A percentile compares a stretch with the other conserved stretches of the same genome.
These are phyloP conservation scores for Acridotheres tristis DNA, from an alignment of 2,797 vertebrate species.

Conservation along the genomic window DNA sequence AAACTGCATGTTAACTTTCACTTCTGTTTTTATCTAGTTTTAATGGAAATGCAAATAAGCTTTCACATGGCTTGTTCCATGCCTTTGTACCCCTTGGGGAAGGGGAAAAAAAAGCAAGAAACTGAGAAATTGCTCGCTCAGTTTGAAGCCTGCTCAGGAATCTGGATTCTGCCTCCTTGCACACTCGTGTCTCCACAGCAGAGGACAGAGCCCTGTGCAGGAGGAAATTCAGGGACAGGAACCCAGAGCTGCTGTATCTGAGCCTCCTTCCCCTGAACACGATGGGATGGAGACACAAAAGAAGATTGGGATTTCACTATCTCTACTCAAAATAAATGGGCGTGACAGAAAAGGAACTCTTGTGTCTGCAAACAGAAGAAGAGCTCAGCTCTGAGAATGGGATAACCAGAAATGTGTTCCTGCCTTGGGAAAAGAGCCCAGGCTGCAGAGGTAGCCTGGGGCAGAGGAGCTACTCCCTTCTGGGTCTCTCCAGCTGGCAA, in stretches of 20 bases:
- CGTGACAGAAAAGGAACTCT: not conserved
- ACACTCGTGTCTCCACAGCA: rapidly evolving
- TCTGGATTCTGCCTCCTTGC: not conserved
- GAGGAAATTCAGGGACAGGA: not conserved
- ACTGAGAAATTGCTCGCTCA: not conserved
- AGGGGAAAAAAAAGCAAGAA: not conserved
- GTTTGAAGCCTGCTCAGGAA: not conserved
- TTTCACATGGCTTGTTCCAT: not conserved
- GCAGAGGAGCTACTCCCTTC: not conserved
- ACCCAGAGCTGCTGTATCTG: not conserved
- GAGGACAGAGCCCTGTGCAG: not conserved
- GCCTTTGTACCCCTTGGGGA: not conserved
- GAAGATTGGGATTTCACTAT: not conserved
- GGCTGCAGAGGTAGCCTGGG: not conserved
- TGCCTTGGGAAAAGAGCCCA: not conserved
- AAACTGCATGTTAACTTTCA: not conserved
- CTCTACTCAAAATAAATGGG: slow-evolving; percentile 4
- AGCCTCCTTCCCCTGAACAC: not conserved
- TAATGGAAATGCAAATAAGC: not conserved
- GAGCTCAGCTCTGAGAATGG: not conserved
- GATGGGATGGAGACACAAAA: not conserved
- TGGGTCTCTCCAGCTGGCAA: not conserved
- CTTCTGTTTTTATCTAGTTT: not conserved
- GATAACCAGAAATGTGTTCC: not conserved
- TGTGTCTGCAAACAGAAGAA: not conserved